These are phyloP conservation scores for Otolemur garnettii DNA, from an alignment of 2,113 vertebrate genomes.

Conservation along the genomic window DNA sequence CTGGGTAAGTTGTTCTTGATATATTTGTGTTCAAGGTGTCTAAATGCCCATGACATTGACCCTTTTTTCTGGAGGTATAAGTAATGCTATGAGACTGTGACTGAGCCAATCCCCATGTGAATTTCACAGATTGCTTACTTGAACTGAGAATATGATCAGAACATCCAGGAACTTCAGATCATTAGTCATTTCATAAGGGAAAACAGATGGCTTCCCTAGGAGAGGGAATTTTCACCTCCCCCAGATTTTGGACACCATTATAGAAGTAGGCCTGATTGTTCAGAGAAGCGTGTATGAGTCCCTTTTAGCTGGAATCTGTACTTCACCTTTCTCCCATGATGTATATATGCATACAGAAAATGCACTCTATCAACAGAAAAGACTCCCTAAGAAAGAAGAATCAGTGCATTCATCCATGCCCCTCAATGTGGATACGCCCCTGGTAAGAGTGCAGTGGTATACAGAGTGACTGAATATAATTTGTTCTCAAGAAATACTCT, in stretches of 20 bases:
- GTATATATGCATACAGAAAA: not conserved
- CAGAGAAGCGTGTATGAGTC: not conserved
- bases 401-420: not conserved
- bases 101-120: slow-evolving; percentile 44
- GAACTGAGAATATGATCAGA: slow-evolving; percentile 60
- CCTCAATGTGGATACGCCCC: not conserved
- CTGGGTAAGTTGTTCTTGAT: not conserved
- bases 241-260: slow-evolving; percentile 53
- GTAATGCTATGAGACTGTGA: not conserved
- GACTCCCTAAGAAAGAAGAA: not conserved
- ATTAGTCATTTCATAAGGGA: slow-evolving; percentile 71
- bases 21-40: not conserved
- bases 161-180: slow-evolving; percentile 64
- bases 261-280: slow-evolving; percentile 21
- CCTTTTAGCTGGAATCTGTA: not conserved
- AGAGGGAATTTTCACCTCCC: slow-evolving; percentile 50
- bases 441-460: not conserved
- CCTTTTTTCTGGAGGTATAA: not conserved
- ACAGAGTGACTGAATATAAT: not conserved
- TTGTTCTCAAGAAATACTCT: not conserved
- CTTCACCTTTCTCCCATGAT: not conserved
- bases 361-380: not conserved
- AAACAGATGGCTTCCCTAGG: slow-evolving; percentile 67
- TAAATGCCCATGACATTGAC: not conserved
- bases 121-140: slow-evolving; percentile 72